Evolutionary conservation across 2,797 vertebrate genomes (phyloP), one percentile per base, ranked within the genome.

Genomic region (Danio choprae): DNA sequence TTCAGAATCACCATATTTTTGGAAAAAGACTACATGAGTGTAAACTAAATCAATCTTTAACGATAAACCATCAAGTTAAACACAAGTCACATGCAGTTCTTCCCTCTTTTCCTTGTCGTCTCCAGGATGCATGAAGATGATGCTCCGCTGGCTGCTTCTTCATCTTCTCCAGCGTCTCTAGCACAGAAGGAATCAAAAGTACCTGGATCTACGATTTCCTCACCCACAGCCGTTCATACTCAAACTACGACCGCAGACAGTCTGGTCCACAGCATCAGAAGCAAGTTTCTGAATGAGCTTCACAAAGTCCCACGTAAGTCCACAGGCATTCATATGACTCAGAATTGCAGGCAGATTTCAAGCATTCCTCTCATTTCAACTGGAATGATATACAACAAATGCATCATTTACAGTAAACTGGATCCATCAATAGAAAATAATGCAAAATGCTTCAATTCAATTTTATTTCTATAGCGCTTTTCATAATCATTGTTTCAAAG

Each of bases 241-340:
- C 68, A 68, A 12, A 20, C 55, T 9, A 68, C 73, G 74, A 58
- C 77, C 44, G 50, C 72, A 78, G 77, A 62, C 20, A 11, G 50
- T 36, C 56, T 44, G 4, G 41, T 40, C 48, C 71, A 69, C 20
- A 80, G 48, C 55, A 69, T 74, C 64, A 74, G 77, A 79, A 88
- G 84, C 59, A 93, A 90, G 84, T 93, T 94, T 82, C 90, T 89
- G 86, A 92, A 87, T 83, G 91, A 93, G 58, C 79, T 90, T 7
- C 91, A 55, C 43, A 88, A 82, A 74, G 65, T 88, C 60, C 89
- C 88, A 77, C 87, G 93, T 94, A 75, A 93, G 93, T 18, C 22
- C 20, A 20, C n/a, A 4, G n/a, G 20, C 38, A 44, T 44, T 44
- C 5, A 10, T 5, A 44, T 5, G 5, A 44, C 10, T 44, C 10